Conservation (phyloP, 2,113 vertebrate genomes). For the Megaceryle torquata region DNA sequence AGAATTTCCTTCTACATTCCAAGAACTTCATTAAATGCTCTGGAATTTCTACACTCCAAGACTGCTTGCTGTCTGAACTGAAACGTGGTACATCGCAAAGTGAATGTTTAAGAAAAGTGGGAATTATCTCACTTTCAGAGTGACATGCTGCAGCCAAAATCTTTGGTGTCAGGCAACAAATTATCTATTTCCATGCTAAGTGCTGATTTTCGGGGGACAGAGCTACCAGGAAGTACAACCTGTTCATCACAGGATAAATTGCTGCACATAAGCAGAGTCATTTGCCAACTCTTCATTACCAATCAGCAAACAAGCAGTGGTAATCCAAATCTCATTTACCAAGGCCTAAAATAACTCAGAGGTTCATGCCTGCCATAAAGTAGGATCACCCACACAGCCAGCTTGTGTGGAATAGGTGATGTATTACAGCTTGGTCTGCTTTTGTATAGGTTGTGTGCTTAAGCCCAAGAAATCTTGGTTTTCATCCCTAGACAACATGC, state of each 20-base stretch:
- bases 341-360: neutral
- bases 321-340: neutral
- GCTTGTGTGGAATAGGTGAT: neutral
- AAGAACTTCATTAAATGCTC: neutral
- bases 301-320: neutral
- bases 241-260: neutral
- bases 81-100: neutral
- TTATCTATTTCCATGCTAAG: neutral
- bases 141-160: neutral
- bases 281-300: neutral
- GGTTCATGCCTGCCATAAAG: neutral
- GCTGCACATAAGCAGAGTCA: neutral
- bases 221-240: neutral
- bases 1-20: neutral
- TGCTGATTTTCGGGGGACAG: neutral
- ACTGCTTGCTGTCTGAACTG: neutral
- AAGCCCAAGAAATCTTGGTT: neutral
- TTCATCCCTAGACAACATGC: neutral
- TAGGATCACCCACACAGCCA: neutral
- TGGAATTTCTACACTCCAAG: neutral
- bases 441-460: neutral
- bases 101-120: rapidly evolving
- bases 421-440: rapidly evolving
- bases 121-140: neutral
- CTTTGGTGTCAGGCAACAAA: neutral